Evolutionary conservation across 2,797 vertebrate species (phyloP).

Genomic region (Acanthurus leucopareius): DNA sequence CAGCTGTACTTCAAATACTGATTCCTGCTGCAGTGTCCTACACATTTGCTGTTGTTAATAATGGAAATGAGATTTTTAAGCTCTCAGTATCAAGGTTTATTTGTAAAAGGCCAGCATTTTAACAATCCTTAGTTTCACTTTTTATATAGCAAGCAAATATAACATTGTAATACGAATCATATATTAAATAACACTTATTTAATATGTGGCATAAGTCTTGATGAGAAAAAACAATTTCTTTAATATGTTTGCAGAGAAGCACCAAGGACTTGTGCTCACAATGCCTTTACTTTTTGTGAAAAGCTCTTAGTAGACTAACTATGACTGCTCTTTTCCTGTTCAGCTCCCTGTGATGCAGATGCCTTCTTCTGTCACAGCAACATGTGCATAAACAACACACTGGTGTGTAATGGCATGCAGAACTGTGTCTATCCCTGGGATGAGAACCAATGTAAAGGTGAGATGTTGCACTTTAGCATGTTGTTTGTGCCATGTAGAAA

Average conservation of each 20-base stretch:
- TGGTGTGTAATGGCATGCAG: conserved; percentile 98
- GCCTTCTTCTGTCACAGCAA: conserved; percentile 99
- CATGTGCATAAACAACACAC: conserved; percentile 98
- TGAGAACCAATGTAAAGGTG: conserved; percentile 99
- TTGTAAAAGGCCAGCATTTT: too few species aligned
- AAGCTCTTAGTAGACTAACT: neutral
- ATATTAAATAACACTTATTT: too few species aligned
- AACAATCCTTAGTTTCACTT: too few species aligned
- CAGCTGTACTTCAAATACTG: conserved; percentile 37
- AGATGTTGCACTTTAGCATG: conserved; percentile 47
- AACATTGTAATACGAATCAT: too few species aligned
- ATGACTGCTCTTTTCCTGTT: conserved; percentile 32
- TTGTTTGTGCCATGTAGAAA: neutral
- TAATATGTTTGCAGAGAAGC: too few species aligned
- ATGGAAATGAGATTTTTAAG: neutral
- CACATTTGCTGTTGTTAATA: conserved; percentile 12
- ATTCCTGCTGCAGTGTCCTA: conserved; percentile 33
- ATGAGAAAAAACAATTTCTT: too few species aligned
- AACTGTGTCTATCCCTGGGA: conserved; percentile 99
- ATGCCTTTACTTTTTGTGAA: neutral
- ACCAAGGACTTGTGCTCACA: neutral
- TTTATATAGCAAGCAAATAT: too few species aligned
- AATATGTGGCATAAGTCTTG: too few species aligned
- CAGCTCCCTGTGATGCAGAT: conserved; percentile 96
- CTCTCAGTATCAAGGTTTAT: too few species aligned